Evolutionary conservation across 2,113 vertebrate genomes (phyloP).

Genomic region (Gadus chalcogrammus): DNA sequence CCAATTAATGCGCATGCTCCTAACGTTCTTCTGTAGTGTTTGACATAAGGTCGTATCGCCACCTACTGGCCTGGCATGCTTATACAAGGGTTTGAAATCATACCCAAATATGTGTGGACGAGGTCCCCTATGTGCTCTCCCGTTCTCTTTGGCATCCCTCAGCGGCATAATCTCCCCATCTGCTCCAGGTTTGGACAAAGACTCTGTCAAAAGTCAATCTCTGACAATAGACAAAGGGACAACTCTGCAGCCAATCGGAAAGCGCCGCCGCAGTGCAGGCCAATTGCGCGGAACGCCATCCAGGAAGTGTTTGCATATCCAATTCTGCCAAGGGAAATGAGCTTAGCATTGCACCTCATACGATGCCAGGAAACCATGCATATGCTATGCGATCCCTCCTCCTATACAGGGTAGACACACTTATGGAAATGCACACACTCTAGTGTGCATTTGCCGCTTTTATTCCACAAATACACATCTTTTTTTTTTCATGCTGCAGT

Average conservation of each 20-base stretch:
- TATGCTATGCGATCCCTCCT: background rate
- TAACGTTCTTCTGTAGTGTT: no score
- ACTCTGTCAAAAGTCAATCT: conserved; percentile 58
- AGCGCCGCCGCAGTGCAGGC: background rate
- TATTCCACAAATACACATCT: background rate
- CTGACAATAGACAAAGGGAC: conserved; percentile 28
- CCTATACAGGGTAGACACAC: background rate
- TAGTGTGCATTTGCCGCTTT: background rate
- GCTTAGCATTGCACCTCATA: conserved; percentile 34
- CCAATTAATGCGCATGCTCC: no score
- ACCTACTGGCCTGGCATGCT: no score
- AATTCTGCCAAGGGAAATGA: conserved; percentile 50
- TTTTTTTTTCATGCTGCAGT: background rate
- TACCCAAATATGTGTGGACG: background rate
- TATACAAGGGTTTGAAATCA: background rate
- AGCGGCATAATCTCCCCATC: conserved; percentile 41
- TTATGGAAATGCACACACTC: conserved; percentile 7
- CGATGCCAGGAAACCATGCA: conserved; percentile 24
- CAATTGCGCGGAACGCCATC: conserved; percentile 45
- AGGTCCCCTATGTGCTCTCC: background rate
- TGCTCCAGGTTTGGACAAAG: conserved; percentile 36
- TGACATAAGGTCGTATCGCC: no score
- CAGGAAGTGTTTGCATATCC: conserved; percentile 46
- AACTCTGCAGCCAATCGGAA: conserved; percentile 41
- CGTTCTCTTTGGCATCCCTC: background rate